Evolutionary conservation across 2,113 vertebrate species (phyloP).

Genomic region (Phalacrocorax brasilianus): DNA sequence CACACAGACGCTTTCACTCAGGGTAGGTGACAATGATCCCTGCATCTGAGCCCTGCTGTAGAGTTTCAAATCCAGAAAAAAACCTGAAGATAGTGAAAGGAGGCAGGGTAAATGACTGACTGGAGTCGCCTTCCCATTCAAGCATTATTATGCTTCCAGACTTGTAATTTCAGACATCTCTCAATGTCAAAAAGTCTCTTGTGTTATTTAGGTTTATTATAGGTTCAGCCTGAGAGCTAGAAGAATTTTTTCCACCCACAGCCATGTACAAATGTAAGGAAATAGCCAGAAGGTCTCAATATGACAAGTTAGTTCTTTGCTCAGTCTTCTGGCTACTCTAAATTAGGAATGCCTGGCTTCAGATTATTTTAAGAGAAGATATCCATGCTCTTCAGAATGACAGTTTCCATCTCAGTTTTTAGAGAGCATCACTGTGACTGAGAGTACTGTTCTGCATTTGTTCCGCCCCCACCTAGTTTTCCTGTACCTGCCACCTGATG

Average conservation of each 20-base stretch:
- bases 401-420: neutral
- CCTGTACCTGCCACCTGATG: neutral
- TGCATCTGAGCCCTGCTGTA: neutral
- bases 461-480: neutral
- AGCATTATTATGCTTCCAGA: neutral
- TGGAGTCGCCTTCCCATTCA: neutral
- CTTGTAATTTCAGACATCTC: constrained; percentile 14
- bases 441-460: neutral
- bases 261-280: neutral
- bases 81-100: neutral
- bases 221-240: neutral
- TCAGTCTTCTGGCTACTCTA: neutral
- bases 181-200: neutral
- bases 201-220: constrained; percentile 1
- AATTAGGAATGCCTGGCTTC: neutral
- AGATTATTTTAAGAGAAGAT: neutral
- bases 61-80: constrained; percentile 2
- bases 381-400: neutral
- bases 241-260: neutral
- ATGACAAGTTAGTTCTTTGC: neutral
- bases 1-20: neutral
- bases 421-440: neutral
- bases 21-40: neutral
- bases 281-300: neutral
- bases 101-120: neutral